A percentile compares a stretch with the other conserved stretches of the same genome.
These are phyloP conservation scores for Hydroisotoma schaefferi DNA, from an alignment of 2,888 invertebrate species.

Conservation along the genomic window DNA sequence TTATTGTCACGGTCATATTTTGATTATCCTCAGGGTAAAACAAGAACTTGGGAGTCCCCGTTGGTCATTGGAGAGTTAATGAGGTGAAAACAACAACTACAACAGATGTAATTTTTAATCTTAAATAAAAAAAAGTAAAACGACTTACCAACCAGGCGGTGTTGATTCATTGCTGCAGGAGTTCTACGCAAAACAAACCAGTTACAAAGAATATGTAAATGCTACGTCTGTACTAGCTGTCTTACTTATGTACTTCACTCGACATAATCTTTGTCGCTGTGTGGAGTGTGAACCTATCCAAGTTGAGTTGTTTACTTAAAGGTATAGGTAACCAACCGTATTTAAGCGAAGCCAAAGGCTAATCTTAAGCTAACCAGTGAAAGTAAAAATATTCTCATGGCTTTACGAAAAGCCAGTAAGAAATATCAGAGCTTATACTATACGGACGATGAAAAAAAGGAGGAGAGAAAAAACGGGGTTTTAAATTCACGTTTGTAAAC, in stretches of 20 bases:
- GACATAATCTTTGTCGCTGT: too few species aligned
- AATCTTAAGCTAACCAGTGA: constrained; percentile 1
- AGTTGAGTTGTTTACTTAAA: background rate
- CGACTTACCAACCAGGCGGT: constrained; percentile 2
- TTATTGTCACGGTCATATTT: background rate
- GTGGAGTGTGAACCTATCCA: background rate
- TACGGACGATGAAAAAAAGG: too few species aligned
- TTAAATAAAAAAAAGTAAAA: background rate
- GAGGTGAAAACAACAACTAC: background rate
- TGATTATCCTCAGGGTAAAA: background rate
- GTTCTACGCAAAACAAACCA: background rate
- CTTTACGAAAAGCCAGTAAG: too few species aligned
- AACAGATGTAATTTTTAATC: background rate
- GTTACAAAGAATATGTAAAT: too few species aligned
- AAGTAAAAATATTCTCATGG: background rate
- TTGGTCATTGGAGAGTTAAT: background rate
- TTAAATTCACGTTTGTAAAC: too few species aligned
- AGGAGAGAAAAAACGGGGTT: too few species aligned
- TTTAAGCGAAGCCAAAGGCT: background rate
- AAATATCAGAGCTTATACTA: too few species aligned
- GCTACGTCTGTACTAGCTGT: background rate
- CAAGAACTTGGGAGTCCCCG: background rate
- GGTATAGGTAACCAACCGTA: background rate
- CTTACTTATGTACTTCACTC: background rate
- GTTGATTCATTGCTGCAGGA: constrained; percentile 5